These are phyloP conservation scores for Neoitamus cyanurus DNA, from an alignment of 2,888 invertebrate genomes.

Conservation along the genomic window DNA sequence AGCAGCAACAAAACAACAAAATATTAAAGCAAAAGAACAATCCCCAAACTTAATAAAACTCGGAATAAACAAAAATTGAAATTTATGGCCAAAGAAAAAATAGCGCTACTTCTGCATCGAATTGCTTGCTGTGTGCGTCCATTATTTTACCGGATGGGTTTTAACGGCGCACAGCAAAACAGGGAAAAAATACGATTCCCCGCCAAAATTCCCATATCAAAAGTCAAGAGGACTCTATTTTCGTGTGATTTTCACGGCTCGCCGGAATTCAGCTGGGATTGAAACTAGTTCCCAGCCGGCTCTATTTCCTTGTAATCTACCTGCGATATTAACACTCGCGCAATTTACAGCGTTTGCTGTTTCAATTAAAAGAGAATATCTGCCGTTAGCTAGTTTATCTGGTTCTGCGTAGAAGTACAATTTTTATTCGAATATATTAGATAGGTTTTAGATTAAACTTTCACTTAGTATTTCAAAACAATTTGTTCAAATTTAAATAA, in stretches of 20 bases:
- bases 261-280: not conserved
- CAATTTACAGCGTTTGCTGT: not conserved
- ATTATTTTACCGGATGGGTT: slow-evolving; percentile 16
- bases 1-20: not conserved
- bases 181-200: not conserved
- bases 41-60: slow-evolving; percentile 31
- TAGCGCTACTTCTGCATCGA: slow-evolving; percentile 23
- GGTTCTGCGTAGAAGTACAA: no score
- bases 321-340: not conserved
- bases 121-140: slow-evolving; percentile 2
- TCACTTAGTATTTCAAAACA: no score
- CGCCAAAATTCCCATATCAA: not conserved
- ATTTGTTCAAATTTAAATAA: no score
- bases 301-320: not conserved
- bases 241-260: not conserved
- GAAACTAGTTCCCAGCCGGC: not conserved
- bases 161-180: not conserved
- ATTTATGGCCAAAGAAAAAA: slow-evolving; percentile 32
- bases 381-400: no score
- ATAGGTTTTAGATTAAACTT: no score
- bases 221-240: not conserved
- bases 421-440: no score
- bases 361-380: not conserved
- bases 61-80: slow-evolving; percentile 24
- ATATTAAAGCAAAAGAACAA: not conserved